These are phyloP conservation scores for Prietella phreatophila DNA, from an alignment of 2,113 vertebrate genomes.

Conservation along the genomic window DNA sequence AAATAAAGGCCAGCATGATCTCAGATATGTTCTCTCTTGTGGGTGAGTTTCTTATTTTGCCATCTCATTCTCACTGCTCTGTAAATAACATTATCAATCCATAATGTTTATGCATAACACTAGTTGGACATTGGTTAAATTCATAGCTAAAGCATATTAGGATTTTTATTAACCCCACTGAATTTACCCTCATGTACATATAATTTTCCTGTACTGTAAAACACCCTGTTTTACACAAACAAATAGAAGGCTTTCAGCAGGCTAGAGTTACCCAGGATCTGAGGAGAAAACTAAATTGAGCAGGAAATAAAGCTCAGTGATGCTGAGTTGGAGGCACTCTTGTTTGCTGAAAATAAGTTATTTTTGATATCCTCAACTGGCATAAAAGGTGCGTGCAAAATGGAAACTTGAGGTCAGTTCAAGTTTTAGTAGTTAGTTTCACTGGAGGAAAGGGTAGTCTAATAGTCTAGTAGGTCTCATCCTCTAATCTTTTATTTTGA, in stretches of 20 bases:
- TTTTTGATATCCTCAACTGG: not conserved
- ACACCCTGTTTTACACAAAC: not conserved
- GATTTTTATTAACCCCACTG: not conserved
- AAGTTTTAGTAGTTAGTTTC: not conserved
- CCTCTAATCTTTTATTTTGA: not conserved
- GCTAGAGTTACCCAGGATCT: not conserved
- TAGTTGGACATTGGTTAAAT: not conserved
- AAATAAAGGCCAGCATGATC: conserved; percentile 99
- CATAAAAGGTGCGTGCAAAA: not conserved
- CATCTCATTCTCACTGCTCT: not conserved
- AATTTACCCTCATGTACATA: not conserved
- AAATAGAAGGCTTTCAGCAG: not conserved
- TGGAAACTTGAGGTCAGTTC: not conserved
- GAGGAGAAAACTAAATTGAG: not conserved
- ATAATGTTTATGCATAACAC: not conserved
- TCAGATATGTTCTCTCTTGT: conserved; percentile 98
- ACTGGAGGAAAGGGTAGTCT: not conserved
- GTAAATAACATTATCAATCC: not conserved
- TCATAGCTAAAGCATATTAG: not conserved
- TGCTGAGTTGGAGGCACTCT: not conserved
- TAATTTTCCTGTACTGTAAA: conserved; percentile 3
- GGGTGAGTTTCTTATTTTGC: conserved; percentile 77
- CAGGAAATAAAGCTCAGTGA: not conserved
- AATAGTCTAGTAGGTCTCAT: not conserved
- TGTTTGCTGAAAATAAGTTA: not conserved